Conservation (phyloP, 2,797 vertebrate species). For the Squalus acanthias region DNA sequence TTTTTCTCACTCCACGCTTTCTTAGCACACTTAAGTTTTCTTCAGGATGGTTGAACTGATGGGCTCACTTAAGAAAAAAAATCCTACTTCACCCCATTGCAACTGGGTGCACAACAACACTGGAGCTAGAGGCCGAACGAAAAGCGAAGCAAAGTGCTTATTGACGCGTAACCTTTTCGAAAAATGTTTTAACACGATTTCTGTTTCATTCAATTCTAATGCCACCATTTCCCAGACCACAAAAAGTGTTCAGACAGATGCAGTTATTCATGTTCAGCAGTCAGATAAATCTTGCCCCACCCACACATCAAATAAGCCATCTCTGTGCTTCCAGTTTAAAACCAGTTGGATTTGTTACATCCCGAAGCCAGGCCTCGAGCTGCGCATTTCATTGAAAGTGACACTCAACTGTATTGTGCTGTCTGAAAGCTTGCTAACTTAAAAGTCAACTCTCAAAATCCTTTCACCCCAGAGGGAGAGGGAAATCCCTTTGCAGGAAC, state of each 20-base stretch:
- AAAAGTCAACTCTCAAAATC: neutral
- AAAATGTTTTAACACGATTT: neutral
- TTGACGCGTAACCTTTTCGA: neutral
- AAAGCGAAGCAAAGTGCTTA: neutral
- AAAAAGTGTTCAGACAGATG: constrained; percentile 9
- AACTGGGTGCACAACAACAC: neutral
- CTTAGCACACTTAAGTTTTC: neutral
- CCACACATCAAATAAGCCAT: neutral
- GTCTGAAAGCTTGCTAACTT: neutral
- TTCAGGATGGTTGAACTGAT: neutral
- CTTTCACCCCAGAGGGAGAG: neutral
- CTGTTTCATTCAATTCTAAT: neutral
- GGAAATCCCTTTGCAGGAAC: neutral
- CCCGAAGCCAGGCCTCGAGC: neutral
- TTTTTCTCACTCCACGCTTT: neutral
- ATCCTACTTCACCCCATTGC: neutral
- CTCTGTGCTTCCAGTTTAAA: neutral
- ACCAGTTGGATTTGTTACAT: neutral
- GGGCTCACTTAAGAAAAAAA: neutral
- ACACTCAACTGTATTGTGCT: neutral
- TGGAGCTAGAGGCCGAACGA: neutral
- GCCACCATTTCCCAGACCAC: neutral
- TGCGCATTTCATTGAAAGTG: neutral
- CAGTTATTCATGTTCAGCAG: neutral
- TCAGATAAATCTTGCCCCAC: neutral